phyloP scores from a whole-genome alignment of 1,140 invertebrate species.

The Himalopsyche phryganea region DNA sequence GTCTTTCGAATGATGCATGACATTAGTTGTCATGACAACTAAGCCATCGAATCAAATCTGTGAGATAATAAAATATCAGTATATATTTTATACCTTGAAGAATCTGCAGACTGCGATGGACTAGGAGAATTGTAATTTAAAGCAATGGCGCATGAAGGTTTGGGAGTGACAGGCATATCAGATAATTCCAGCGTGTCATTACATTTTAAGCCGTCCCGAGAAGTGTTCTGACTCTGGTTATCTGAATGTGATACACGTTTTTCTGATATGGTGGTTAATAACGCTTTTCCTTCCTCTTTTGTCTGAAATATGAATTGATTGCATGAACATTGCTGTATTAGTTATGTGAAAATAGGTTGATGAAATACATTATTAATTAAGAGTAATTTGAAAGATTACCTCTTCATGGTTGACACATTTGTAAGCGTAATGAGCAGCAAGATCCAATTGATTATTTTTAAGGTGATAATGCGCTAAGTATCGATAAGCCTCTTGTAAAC shows the following conservation, averaged over 20 bases:
- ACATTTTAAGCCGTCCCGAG: slow-evolving; percentile 28
- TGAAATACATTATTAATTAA: no score
- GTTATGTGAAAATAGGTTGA: no score
- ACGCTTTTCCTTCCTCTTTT: slow-evolving; percentile 86
- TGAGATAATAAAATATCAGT: no score
- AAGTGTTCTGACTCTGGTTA: slow-evolving; percentile 23
- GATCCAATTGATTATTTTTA: slow-evolving; percentile 74
- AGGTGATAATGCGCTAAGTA: slow-evolving; percentile 90
- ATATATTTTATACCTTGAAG: slow-evolving; percentile 26
- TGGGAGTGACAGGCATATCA: slow-evolving; percentile 26
- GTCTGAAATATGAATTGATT: slow-evolving; percentile 73
- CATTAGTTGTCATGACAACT: no score
- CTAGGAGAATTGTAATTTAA: slow-evolving; percentile 26
- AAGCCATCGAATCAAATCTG: no score
- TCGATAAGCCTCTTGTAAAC: slow-evolving; percentile 79
- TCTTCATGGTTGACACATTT: slow-evolving; percentile 85
- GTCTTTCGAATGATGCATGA: no score
- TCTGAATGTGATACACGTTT: slow-evolving; percentile 39
- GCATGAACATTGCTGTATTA: no score
- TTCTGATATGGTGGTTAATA: slow-evolving; percentile 74
- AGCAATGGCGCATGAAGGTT: slow-evolving; percentile 22
- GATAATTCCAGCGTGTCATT: slow-evolving; percentile 43
- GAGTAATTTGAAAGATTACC: no score
- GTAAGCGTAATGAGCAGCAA: slow-evolving; percentile 87
- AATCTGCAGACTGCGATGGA: slow-evolving; percentile 16